A percentile compares a stretch with the other conserved stretches of the same genome.
These are phyloP conservation scores for Argentina silus DNA, from an alignment of 2,797 vertebrate genomes.

Conservation along the genomic window DNA sequence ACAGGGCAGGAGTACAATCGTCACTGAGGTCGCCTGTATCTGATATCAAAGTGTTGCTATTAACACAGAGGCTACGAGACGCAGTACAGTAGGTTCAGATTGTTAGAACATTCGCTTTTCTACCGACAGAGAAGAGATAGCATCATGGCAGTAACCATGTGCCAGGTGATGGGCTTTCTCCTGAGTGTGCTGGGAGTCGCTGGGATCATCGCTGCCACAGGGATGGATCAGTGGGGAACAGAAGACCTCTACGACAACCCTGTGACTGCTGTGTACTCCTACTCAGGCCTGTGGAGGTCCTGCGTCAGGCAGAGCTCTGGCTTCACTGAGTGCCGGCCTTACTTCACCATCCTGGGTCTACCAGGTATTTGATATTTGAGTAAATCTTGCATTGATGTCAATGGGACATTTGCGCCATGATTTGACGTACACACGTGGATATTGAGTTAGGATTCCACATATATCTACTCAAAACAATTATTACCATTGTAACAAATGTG, in stretches of 20 bases:
- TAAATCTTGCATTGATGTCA: no score
- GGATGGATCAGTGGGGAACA: constrained; percentile 91
- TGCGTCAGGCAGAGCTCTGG: constrained; percentile 86
- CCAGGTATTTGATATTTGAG: constrained; percentile 77
- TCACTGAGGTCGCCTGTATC: constrained; percentile 48
- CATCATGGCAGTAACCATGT: constrained; percentile 84
- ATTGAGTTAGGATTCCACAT: no score
- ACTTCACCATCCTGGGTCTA: constrained; percentile 90
- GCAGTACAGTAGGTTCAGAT: neutral
- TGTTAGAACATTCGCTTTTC: neutral
- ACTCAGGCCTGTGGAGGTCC: constrained; percentile 88
- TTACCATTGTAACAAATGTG: neutral
- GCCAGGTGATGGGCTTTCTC: constrained; percentile 87
- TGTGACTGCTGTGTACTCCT: constrained; percentile 84
- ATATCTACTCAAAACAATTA: neutral
- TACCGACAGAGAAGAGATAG: neutral
- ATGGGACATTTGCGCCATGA: no score
- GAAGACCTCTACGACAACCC: constrained; percentile 86
- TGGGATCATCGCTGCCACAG: constrained; percentile 79
- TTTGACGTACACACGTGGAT: no score
- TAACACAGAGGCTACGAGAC: neutral
- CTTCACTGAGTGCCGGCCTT: constrained; percentile 88
- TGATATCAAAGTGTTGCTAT: constrained; percentile 10
- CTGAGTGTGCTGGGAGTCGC: constrained; percentile 80
- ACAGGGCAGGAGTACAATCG: constrained; percentile 59